Base-by-base conservation (phyloP, 2,888 invertebrate genomes). In the Globia sparganii region DNA sequence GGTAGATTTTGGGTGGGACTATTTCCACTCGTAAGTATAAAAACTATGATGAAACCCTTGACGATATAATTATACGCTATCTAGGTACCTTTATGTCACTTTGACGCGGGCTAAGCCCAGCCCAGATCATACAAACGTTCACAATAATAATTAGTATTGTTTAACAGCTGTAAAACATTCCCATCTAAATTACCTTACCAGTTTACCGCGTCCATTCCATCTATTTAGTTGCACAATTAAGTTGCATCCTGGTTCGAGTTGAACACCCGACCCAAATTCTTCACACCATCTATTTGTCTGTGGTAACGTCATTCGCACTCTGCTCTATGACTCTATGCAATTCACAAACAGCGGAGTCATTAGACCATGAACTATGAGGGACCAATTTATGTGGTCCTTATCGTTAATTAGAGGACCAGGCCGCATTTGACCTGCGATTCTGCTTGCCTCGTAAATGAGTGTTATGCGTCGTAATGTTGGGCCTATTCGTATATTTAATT, bases 211-310 rank as follows among this genome's bases (percentile, higher is more conserved):
- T 76, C 76, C 83, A 83, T 78, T 77, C 77, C 72, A 62, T 79
- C 75, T 82, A 81, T 81, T 83, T 85, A 84, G 77, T 75, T 75
- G 64, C 83, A 86, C 88, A 90, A 88, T 91, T 90, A 88, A 87
- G 77, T 80, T 81, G 88, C 89, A 91, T 91, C 91, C 91, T 91
- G 88, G 85, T 86, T 73, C n/a, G 88, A 82, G 89, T 86, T 88
- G 86, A 91, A 90, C 86, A 87, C 80, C 86, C 86, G 90, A 87
- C 91, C 91, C 87, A 87, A 91, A 91, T 91, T 84, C 85, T 90
- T 87, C 83, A 84, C 88, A 81, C 82, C 83, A 85, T 85, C 85
- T 80, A 86, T 80, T 85, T 77, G 81, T 87, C 73, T 84, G 66
- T 83, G 81, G 83, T 81, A 77, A 77, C 86, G 83, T 84, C 83